These are phyloP conservation scores for Drosophila mojavensis DNA, from an alignment of 1,140 invertebrate species.

Conservation along the genomic window DNA sequence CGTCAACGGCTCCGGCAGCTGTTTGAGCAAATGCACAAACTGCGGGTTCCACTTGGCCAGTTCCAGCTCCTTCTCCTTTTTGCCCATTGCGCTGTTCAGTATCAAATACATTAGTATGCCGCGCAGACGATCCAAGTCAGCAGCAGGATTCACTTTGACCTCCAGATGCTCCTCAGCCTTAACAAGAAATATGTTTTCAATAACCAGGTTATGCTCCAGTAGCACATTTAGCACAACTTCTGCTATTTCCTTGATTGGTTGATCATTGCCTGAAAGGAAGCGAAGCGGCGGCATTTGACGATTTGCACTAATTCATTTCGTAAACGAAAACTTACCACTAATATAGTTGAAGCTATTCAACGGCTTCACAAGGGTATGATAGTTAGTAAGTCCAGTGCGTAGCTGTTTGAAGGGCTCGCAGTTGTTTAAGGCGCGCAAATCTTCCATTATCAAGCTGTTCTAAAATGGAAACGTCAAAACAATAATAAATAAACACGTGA, in stretches of 20 bases:
- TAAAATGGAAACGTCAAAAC: not conserved
- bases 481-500: not conserved
- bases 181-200: not conserved
- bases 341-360: conserved; percentile 31
- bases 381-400: conserved; percentile 14
- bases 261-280: conserved; percentile 46
- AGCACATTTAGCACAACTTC: conserved; percentile 20
- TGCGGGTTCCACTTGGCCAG: conserved; percentile 18
- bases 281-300: not conserved
- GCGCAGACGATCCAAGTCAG: conserved; percentile 36
- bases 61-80: not conserved
- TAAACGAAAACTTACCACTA: conserved; percentile 29
- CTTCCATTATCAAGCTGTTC: conserved; percentile 3
- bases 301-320: not conserved
- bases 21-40: conserved; percentile 42
- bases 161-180: not conserved
- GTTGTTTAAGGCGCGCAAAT: conserved; percentile 35
- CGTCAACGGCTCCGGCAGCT: conserved; percentile 18
- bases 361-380: conserved; percentile 1
- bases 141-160: not conserved
- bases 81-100: conserved; percentile 23
- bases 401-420: conserved; percentile 46
- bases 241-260: conserved; percentile 30
- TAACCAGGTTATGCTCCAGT: conserved; percentile 31
- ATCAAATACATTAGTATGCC: conserved; percentile 34